These are phyloP conservation scores for Drosophila bipectinata DNA, from an alignment of 1,140 invertebrate genomes.

Conservation along the genomic window DNA sequence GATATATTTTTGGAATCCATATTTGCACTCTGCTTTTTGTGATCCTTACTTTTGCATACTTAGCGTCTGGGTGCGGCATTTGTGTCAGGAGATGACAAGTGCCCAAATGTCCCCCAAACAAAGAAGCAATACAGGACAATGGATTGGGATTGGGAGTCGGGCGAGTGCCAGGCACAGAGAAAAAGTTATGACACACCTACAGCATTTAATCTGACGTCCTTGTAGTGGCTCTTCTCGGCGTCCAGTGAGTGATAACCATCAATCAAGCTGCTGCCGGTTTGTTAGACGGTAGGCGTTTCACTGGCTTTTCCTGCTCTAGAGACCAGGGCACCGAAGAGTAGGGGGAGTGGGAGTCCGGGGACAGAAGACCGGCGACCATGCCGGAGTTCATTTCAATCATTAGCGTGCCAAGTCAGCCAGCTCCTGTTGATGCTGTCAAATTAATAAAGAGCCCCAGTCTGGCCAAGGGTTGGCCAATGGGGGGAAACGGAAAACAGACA, in stretches of 20 bases:
- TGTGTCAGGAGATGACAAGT: slow-evolving; percentile 54
- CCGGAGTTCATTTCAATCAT: slow-evolving; percentile 80
- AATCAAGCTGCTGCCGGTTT: slow-evolving; percentile 68
- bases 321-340: no score
- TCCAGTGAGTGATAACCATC: slow-evolving; percentile 79
- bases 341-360: not conserved
- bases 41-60: slow-evolving; percentile 31
- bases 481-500: slow-evolving; percentile 20
- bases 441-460: slow-evolving; percentile 75
- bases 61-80: slow-evolving; percentile 42
- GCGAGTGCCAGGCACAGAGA: slow-evolving; percentile 13
- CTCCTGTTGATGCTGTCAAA: slow-evolving; percentile 82
- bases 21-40: slow-evolving; percentile 26
- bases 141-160: slow-evolving; percentile 6
- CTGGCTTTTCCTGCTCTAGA: slow-evolving; percentile 57
- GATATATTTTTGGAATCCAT: slow-evolving; percentile 41
- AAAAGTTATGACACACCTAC: slow-evolving; percentile 81
- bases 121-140: slow-evolving; percentile 68
- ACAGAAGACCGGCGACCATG: slow-evolving; percentile 3
- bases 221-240: slow-evolving; percentile 47
- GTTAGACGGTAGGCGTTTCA: slow-evolving; percentile 63
- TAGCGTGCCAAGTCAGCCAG: slow-evolving; percentile 62
- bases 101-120: slow-evolving; percentile 52
- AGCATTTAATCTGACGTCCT: slow-evolving; percentile 76
- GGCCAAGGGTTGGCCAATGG: slow-evolving; percentile 29